phyloP scores from a whole-genome alignment of 2,113 vertebrate species.

The Puntigrus tetrazona region DNA sequence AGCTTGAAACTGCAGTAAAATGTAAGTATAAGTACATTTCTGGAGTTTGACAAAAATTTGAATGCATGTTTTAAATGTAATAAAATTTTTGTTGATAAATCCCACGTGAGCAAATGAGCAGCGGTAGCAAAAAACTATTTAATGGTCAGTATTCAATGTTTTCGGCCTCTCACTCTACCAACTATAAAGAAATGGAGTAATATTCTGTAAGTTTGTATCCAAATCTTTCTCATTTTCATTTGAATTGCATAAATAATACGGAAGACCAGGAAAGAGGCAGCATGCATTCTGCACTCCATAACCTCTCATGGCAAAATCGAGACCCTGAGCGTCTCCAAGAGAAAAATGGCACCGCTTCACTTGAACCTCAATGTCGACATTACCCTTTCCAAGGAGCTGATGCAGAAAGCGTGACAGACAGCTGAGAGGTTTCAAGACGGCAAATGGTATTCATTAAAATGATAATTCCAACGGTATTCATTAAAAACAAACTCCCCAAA shows the following conservation, averaged over 20 bases:
- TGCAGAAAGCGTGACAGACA: conserved; percentile 15
- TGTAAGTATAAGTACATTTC: neutral
- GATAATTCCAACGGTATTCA: neutral
- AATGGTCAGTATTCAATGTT: neutral
- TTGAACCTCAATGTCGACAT: neutral
- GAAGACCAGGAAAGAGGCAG: neutral
- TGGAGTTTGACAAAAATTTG: neutral
- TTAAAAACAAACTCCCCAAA: neutral
- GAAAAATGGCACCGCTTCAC: neutral
- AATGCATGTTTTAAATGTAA: neutral
- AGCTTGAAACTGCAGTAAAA: neutral
- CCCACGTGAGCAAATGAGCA: neutral
- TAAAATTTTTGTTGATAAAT: neutral
- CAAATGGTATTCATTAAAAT: conserved; percentile 15
- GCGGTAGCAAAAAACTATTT: neutral
- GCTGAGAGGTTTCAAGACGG: neutral
- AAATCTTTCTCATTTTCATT: conserved; percentile 1
- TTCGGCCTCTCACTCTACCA: neutral
- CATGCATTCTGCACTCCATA: neutral
- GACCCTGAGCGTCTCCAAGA: neutral
- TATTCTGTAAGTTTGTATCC: neutral
- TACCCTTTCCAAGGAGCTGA: neutral
- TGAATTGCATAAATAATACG: neutral
- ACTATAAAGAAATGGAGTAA: neutral
- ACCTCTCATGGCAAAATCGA: neutral